Base-by-base conservation (phyloP, 2,113 vertebrate species). In the Bubo blakistoni region DNA sequence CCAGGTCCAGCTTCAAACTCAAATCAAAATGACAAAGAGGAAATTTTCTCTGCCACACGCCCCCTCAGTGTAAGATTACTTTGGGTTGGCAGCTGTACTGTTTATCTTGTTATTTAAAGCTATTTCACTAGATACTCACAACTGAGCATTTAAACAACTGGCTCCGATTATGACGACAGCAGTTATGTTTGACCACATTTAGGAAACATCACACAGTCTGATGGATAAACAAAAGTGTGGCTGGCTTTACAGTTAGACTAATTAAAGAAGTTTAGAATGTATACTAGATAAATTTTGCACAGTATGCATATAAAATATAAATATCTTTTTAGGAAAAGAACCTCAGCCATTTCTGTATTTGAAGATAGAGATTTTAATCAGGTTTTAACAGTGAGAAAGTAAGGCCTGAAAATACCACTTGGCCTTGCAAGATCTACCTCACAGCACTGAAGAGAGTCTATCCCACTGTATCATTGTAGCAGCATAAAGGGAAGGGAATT, bases 11-110 rank as follows among this genome's bases (percentile, higher is more conserved):
- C 96, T 97, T 97, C 97, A 97, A 98, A 97, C 96, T 95, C 97
- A 97, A 98, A 97, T 98, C 97, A 98, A 97, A 98, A 98, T 97
- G 98, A 98, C 97, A 97, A 98, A 98, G 97, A 98, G 93, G 93
- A 97, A 96, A 97, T 98, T 96, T 98, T 96, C 96, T 87, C 92
- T 96, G 97, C 97, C 97, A 92, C 97, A 97, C 94, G 21, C 97
- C 97, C 95, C 95, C 96, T 96, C 72, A 66, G 96, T 95, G 93
- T 97, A 96, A 96, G 97, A 97, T 98, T 92, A 94, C 94, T 96
- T 97, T 93, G 93, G 95, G 92, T 96, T 97, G 97, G 98, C 98
- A 98, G 97, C 96, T 96, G 96, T 52, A 92, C 90, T 97, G 97
- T 96, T 98, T 98, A 94, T 97, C 96, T 98, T 97, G 96, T 96